Evolutionary conservation across 2,113 vertebrate genomes (phyloP).

Genomic region (Pelusios castaneus): DNA sequence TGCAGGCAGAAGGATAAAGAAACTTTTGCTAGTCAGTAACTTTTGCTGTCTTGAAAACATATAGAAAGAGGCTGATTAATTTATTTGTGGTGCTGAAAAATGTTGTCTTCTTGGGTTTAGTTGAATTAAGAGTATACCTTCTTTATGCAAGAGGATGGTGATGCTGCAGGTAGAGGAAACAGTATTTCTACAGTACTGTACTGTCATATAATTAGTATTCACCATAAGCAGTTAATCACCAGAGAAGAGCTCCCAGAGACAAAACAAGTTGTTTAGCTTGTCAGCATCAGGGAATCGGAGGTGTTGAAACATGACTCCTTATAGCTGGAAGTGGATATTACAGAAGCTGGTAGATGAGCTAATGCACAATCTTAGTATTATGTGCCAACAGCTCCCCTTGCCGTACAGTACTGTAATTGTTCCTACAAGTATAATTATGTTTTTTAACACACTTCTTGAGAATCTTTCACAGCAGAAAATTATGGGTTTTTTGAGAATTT

Average conservation of each 20-base stretch:
- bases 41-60: constrained; percentile 20
- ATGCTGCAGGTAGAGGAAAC: constrained; percentile 67
- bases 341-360: constrained; percentile 73
- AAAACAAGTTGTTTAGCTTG: constrained; percentile 88
- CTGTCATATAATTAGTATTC: constrained; percentile 83
- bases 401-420: constrained; percentile 76
- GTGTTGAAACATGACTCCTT: constrained; percentile 85
- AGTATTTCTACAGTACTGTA: constrained; percentile 68
- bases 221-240: constrained; percentile 85
- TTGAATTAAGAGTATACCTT: constrained; percentile 39
- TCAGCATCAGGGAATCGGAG: constrained; percentile 83
- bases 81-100: constrained; percentile 61
- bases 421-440: constrained; percentile 66
- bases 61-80: constrained; percentile 24
- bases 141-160: constrained; percentile 25
- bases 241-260: constrained; percentile 85
- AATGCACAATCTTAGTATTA: constrained; percentile 59
- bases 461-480: constrained; percentile 57
- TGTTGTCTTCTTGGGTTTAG: constrained; percentile 47
- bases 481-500: constrained; percentile 32
- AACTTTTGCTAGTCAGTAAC: constrained; percentile 5
- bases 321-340: constrained; percentile 78
- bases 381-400: constrained; percentile 84
- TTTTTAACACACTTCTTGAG: constrained; percentile 55
- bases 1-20: constrained; percentile 55